Evolutionary conservation across 2,888 invertebrate species (phyloP), one percentile per base, ranked within the genome.

Genomic region (Sylvicola cinctus): DNA sequence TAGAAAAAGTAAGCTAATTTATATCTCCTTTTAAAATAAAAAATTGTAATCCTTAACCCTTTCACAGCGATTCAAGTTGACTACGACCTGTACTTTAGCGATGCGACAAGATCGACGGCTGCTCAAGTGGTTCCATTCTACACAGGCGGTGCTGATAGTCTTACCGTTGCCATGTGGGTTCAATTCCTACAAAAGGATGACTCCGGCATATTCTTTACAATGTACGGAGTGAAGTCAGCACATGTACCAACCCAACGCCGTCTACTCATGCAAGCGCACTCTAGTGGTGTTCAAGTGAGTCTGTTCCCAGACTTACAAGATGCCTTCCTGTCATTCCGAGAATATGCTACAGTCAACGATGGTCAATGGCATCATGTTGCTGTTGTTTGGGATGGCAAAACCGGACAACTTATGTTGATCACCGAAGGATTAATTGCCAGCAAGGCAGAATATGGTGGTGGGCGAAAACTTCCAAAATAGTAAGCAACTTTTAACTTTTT

Each of bases 321-420:
- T 48, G 80, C 85, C 1, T 90, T 88, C 59, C 60, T 90, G 29
- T 81, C 85, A 44, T 90, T 88, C 58, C 72, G 83, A 34, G 84
- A 87, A 56, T 88, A 83, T 46, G 84, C 90, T 2, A 87, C 87
- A 0, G 77, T 93, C 14, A 93, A 91, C 49, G 91, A 93, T 49
- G 91, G 90, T 3, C 87, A 87, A 50, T 93, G 93, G 93, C 91
- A 93, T 62, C 90, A 91, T 49, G 74, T 91, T 20, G 87, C 88
- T 27, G 67, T 95, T 34, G 79, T 88, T n/a, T 93, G 93, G 91
- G 80, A 87, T 49, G 85, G 90, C 27, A 74, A 76, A 36, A 79
- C 80, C 4, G 90, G 90, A 14, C 77, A 80, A 51, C 61, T 93
- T 30, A 83, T 83, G 36, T 65, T 95, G 16, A 83, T 91, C 33